These are phyloP conservation scores for Polylopha cassiicola DNA, from an alignment of 2,888 invertebrate species.

Conservation along the genomic window DNA sequence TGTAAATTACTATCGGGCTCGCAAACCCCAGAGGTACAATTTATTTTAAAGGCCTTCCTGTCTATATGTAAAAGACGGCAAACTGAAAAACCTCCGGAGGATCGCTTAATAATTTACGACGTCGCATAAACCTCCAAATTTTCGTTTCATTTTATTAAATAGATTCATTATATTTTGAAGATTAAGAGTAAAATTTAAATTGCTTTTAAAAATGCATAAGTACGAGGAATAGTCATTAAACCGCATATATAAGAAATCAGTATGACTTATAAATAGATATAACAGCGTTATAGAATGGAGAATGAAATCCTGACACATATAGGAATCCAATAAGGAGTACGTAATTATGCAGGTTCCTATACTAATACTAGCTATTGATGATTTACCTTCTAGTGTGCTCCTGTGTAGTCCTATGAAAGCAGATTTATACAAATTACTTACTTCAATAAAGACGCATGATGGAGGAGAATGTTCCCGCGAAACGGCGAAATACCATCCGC, in stretches of 20 bases:
- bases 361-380: conserved; percentile 15
- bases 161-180: conserved; percentile 18
- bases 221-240: no score
- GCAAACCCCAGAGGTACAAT: conserved; percentile 51
- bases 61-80: conserved; percentile 50
- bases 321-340: background rate
- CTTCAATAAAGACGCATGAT: conserved; percentile 76
- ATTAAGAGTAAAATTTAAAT: conserved; percentile 18
- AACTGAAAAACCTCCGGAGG: conserved; percentile 47
- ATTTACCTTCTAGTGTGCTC: conserved; percentile 10
- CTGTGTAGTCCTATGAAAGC: conserved; percentile 36
- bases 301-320: no score
- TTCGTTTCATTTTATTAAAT: conserved; percentile 21
- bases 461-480: conserved; percentile 65
- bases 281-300: no score
- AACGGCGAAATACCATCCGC: conserved; percentile 71
- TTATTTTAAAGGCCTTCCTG: conserved; percentile 53
- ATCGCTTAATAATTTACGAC: conserved; percentile 50
- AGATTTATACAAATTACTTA: conserved; percentile 64
- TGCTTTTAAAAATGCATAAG: conserved; percentile 8
- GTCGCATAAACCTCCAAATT: conserved; percentile 35
- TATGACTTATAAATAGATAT: no score
- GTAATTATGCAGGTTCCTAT: no score
- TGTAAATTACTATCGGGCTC: conserved; percentile 48
- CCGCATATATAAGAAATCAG: no score